Percentiles rank a stretch among this genome's conserved stretches.
phyloP scores from a whole-genome alignment of 2,113 vertebrate species.

The Theropithecus gelada region DNA sequence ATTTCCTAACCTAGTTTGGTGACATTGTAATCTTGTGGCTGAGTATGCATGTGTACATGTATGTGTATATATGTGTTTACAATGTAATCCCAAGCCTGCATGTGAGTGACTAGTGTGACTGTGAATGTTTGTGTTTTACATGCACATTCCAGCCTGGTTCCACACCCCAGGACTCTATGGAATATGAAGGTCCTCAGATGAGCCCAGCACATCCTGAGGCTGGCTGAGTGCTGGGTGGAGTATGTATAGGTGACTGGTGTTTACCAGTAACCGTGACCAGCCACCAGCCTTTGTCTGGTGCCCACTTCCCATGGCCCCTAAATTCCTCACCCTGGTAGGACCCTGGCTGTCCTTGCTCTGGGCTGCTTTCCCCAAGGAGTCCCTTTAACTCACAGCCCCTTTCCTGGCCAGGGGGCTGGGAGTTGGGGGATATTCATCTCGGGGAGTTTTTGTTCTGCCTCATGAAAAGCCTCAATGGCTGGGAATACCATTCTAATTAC shows the following conservation, averaged over 20 bases:
- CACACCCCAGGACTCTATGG: background rate
- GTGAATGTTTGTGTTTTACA: background rate
- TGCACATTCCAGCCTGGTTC: background rate
- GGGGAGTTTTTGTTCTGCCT: slow-evolving; percentile 84
- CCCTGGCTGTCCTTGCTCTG: background rate
- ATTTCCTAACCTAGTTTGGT: background rate
- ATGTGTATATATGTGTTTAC: background rate
- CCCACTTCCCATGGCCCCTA: background rate
- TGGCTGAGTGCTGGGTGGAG: background rate
- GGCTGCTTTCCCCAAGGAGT: slow-evolving; percentile 40
- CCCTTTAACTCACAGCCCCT: slow-evolving; percentile 78
- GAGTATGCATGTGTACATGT: background rate
- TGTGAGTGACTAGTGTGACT: background rate
- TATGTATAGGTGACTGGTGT: background rate
- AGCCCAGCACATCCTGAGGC: background rate
- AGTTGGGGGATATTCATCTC: slow-evolving; percentile 83
- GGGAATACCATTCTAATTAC: slow-evolving; percentile 90
- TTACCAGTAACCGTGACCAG: background rate
- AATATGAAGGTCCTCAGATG: background rate
- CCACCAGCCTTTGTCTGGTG: slow-evolving; percentile 25
- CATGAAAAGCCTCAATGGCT: slow-evolving; percentile 90
- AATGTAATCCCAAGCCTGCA: background rate
- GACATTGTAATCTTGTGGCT: background rate
- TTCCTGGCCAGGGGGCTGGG: slow-evolving; percentile 78
- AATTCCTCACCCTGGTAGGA: slow-evolving; percentile 2